Percentiles rank a stretch among this genome's conserved stretches.
Conservation (phyloP, 2,113 vertebrate species). For the Nothoprocta perdicaria region DNA sequence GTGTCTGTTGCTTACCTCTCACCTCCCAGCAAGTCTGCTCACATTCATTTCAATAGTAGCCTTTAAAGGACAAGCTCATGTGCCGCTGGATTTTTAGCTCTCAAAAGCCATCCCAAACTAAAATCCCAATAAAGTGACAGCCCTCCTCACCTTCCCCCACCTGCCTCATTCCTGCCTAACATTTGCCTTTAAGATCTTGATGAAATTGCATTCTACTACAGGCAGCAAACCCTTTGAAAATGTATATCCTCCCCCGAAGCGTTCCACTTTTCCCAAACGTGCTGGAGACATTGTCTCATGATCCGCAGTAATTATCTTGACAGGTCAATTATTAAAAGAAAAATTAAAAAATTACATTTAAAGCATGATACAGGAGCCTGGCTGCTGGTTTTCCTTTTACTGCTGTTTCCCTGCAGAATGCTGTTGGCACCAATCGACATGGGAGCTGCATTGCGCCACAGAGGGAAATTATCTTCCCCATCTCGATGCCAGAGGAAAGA, state of each 20-base stretch:
- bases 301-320: constrained; percentile 78
- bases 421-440: constrained; percentile 59
- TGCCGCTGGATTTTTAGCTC: constrained; percentile 6
- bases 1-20: background rate
- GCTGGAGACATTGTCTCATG: constrained; percentile 64
- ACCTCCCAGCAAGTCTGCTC: constrained; percentile 3
- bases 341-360: constrained; percentile 67
- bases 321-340: constrained; percentile 78
- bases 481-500: constrained; percentile 58
- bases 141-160: background rate
- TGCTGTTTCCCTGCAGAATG: constrained; percentile 72
- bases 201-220: constrained; percentile 38
- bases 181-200: constrained; percentile 54
- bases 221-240: constrained; percentile 49
- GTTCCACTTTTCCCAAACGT: constrained; percentile 60
- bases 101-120: background rate
- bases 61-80: background rate
- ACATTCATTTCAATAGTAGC: constrained; percentile 3
- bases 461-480: constrained; percentile 40
- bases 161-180: background rate
- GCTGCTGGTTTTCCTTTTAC: constrained; percentile 64
- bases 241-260: constrained; percentile 28
- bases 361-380: constrained; percentile 68
- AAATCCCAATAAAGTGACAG: background rate
- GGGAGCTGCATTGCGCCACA: constrained; percentile 76